A percentile compares a stretch with the other conserved stretches of the same genome.
phyloP scores from a whole-genome alignment of 1,140 invertebrate genomes.

The Eupristina koningsbergeri region DNA sequence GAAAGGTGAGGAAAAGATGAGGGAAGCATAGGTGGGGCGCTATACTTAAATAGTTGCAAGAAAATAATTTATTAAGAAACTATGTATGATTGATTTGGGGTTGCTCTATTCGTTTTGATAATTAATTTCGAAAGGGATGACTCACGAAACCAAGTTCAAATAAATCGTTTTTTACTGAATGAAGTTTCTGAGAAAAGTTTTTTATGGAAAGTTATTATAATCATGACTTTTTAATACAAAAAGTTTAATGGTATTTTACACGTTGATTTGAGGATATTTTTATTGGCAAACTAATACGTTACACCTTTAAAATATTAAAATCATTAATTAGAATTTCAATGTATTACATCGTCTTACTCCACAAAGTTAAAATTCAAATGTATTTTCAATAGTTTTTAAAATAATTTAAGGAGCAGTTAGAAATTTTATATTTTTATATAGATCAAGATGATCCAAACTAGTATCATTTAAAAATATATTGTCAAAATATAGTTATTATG shows the following conservation, averaged over 20 bases:
- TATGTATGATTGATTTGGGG: neutral
- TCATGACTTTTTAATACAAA: neutral
- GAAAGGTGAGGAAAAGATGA: neutral
- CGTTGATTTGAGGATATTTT: too few relatives aligned
- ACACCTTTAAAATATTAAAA: too few relatives aligned
- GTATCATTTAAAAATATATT: too few relatives aligned
- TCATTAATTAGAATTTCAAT: too few relatives aligned
- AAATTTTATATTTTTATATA: too few relatives aligned
- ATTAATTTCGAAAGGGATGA: slow-evolving; percentile 32
- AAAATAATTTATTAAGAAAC: slow-evolving; percentile 42
- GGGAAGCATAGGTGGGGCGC: neutral
- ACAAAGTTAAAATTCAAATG: too few relatives aligned
- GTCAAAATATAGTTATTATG: too few relatives aligned
- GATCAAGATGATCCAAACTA: too few relatives aligned
- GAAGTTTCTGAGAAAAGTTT: neutral
- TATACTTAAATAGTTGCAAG: slow-evolving; percentile 31
- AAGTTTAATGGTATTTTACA: neutral
- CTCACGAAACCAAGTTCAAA: neutral
- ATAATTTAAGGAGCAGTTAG: too few relatives aligned
- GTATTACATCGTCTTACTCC: too few relatives aligned
- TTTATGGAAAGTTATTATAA: neutral
- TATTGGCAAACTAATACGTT: too few relatives aligned
- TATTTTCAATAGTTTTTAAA: too few relatives aligned
- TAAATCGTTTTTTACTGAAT: slow-evolving; percentile 9
- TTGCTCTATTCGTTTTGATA: neutral